Conservation (phyloP, 2,797 vertebrate species). For the Dermochelys coriacea region DNA sequence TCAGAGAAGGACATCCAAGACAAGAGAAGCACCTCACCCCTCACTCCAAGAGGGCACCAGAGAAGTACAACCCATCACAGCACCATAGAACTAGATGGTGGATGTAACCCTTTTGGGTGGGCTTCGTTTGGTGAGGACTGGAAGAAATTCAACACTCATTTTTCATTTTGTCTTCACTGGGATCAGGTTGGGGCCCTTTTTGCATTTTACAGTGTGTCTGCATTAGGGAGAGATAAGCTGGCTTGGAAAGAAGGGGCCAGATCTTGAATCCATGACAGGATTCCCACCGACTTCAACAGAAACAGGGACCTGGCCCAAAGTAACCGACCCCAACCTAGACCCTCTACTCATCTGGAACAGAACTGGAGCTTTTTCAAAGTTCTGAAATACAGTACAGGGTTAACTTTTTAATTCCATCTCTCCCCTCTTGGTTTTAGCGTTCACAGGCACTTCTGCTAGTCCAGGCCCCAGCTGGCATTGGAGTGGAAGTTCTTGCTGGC, state of each 20-base stretch:
- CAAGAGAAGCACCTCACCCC: too few species aligned
- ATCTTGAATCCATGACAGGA: background rate
- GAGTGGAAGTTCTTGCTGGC: background rate
- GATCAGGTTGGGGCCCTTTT: background rate
- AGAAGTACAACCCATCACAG: background rate
- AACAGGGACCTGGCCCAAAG: background rate
- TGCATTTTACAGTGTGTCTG: background rate
- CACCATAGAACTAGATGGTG: background rate
- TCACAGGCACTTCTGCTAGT: background rate
- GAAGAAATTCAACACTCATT: background rate
- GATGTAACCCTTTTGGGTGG: background rate
- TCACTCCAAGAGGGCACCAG: background rate
- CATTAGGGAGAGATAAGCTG: background rate
- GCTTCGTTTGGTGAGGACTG: background rate
- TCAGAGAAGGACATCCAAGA: too few species aligned
- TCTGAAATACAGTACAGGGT: constrained; percentile 2
- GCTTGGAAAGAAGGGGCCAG: background rate
- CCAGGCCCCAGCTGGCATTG: constrained; percentile 11
- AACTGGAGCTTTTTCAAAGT: background rate
- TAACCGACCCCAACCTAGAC: background rate
- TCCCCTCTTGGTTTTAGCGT: constrained; percentile 10
- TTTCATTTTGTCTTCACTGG: background rate
- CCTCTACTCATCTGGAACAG: background rate
- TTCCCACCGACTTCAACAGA: background rate
- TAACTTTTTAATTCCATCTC: constrained; percentile 5